Base-by-base conservation (phyloP, 1,140 invertebrate genomes). In the Anoplophora glabripennis region DNA sequence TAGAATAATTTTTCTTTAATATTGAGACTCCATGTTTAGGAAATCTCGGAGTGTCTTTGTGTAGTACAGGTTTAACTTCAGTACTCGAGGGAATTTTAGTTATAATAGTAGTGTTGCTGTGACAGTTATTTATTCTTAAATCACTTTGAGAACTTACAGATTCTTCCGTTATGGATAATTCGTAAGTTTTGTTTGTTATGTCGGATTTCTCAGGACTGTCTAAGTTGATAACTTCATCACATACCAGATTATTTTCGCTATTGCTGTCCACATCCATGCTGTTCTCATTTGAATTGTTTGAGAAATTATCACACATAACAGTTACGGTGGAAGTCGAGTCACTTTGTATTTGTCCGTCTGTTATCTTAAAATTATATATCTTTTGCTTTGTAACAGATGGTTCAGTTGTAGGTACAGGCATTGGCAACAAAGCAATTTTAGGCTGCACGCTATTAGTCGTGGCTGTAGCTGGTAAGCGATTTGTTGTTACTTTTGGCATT, bases 281-380 rank as follows among this genome's bases (percentile, higher is more conserved):
- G 33, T 59, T 59, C 53, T 35, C 34, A 47, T 57, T 57, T 21
- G 54, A 40, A n/a, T 47, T 59, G 48, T 48, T 52, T 49, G 21
- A 28, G 41, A 42, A 28, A 37, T 54, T 64, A 51, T 69, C 61
- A 66, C 67, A 73, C 64, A 72, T 72, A 75, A 81, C 77, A 61
- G 78, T 80, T 54, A 82, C 77, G n/a, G 76, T 73, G 52, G 75
- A 72, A 71, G 80, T 79, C 28, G 67, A 72, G 51, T 80, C 78
- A 14, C 71, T 67, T 51, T 72, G 78, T 38, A 81, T 69, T 64
- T 80, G 76, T 9, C 79, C 80, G 69, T 81, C 82, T 21, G 76
- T 76, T 37, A 83, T 78, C 69, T 83, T 81, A 45, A 83, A 72
- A 69, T 83, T 40, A 38, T 81, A 79, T 67, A 83, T 75, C 57